These are phyloP conservation scores for Microhierax caerulescens DNA, from an alignment of 2,797 vertebrate species.

Conservation along the genomic window DNA sequence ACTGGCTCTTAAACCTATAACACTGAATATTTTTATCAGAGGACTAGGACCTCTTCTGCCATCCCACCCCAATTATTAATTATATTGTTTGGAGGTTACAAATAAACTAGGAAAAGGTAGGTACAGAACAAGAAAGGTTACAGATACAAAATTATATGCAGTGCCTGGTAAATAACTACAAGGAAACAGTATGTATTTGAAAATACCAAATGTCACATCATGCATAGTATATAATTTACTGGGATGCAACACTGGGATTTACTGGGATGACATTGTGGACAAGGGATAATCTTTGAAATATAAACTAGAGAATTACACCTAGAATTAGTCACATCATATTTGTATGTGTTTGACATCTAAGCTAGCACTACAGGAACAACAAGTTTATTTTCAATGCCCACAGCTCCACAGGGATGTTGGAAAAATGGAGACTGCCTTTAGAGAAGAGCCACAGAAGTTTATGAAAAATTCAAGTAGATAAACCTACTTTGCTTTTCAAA, in stretches of 20 bases:
- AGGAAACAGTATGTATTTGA: not conserved
- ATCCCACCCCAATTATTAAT: not conserved
- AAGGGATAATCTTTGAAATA: not conserved
- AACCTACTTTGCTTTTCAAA: not conserved
- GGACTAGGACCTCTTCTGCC: not conserved
- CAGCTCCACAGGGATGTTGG: not conserved
- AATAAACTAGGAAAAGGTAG: not conserved
- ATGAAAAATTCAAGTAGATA: not conserved
- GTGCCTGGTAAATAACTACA: not conserved
- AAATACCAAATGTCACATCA: not conserved
- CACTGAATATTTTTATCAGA: not conserved
- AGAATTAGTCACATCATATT: not conserved
- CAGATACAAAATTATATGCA: not conserved
- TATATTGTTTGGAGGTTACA: not conserved
- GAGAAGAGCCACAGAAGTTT: not conserved
- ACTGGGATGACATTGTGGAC: not conserved
- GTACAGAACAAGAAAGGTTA: not conserved
- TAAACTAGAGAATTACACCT: not conserved
- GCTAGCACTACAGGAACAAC: not conserved
- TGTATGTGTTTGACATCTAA: not conserved
- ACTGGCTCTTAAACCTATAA: not conserved
- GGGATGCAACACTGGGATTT: not conserved
- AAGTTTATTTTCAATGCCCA: not conserved
- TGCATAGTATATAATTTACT: not conserved
- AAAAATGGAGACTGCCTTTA: not conserved